Percentiles rank a stretch among this genome's conserved stretches.
Conservation (phyloP, 2,797 vertebrate genomes). For the Xenentodon cancila region DNA sequence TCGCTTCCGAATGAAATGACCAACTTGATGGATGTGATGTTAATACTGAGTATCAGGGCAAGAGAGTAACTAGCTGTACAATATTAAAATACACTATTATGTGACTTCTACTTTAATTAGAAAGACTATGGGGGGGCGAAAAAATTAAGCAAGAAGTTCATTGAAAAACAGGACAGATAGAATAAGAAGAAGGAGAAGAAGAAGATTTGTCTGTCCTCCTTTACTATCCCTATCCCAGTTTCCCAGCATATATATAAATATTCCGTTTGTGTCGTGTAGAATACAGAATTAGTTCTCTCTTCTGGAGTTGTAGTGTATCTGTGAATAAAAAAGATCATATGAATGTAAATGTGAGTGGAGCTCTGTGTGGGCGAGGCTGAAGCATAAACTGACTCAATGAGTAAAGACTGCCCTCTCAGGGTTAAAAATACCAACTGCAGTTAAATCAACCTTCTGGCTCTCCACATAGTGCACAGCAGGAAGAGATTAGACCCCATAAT, state of each 20-base stretch:
- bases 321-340: conserved; percentile 24
- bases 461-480: not conserved
- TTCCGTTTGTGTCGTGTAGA: conserved; percentile 41
- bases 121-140: conserved; percentile 10
- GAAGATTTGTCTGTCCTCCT: conserved; percentile 13
- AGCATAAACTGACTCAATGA: conserved; percentile 44
- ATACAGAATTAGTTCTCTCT: conserved; percentile 17
- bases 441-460: not conserved
- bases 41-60: conserved; percentile 32
- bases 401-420: conserved; percentile 77
- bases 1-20: conserved; percentile 49
- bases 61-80: conserved; percentile 7
- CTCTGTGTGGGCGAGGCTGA: conserved; percentile 43
- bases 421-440: conserved; percentile 57
- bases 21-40: conserved; percentile 43
- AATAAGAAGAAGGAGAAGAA: too few relatives aligned
- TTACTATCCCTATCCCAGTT: conserved; percentile 13
- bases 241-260: conserved; percentile 24
- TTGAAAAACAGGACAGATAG: too few relatives aligned
- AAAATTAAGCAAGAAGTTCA: conserved; percentile 1
- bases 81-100: conserved; percentile 5
- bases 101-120: conserved; percentile 13
- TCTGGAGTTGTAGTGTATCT: conserved; percentile 34
- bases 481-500: not conserved
- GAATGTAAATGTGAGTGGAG: conserved; percentile 19